Conservation (phyloP, 2,888 invertebrate genomes). For the Amblyjoppa fuscipennis region DNA sequence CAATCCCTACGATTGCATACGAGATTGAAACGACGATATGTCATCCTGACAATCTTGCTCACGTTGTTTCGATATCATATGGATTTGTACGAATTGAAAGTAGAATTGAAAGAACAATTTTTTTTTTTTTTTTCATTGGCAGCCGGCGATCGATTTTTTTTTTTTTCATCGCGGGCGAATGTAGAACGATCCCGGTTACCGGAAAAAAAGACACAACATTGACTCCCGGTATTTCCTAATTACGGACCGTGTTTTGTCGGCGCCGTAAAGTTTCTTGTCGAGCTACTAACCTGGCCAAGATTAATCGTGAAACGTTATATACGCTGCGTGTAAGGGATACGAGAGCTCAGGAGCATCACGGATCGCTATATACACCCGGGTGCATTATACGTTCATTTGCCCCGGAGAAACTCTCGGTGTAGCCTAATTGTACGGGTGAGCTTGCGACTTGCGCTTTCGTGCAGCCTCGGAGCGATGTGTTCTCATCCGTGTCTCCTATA, state of each 20-base stretch:
- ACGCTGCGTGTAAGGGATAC: constrained; percentile 11
- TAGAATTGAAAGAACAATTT: too few relatives aligned
- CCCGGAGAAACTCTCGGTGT: constrained; percentile 56
- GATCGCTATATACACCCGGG: constrained; percentile 8
- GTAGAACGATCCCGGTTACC: not conserved
- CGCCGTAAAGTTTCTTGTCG: constrained; percentile 51
- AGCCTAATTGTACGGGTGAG: constrained; percentile 58
- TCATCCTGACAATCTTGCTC: too few relatives aligned
- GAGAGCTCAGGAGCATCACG: constrained; percentile 34
- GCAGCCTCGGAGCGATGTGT: constrained; percentile 26
- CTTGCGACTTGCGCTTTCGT: constrained; percentile 55
- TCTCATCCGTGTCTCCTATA: constrained; percentile 25
- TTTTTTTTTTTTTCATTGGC: too few relatives aligned
- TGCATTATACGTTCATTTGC: constrained; percentile 39
- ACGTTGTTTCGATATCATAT: too few relatives aligned
- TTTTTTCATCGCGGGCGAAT: not conserved
- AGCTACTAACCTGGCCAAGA: constrained; percentile 41
- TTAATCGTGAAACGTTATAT: constrained; percentile 51
- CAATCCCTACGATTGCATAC: too few relatives aligned
- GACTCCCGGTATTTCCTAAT: constrained; percentile 30
- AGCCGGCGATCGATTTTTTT: not conserved
- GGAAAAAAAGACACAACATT: not conserved
- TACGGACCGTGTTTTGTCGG: constrained; percentile 8
- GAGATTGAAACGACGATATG: too few relatives aligned
- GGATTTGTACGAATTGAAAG: too few relatives aligned